Conservation (phyloP, 37 sponge, comb jelly and placozoan genomes). For the Beroe ovata region DNA sequence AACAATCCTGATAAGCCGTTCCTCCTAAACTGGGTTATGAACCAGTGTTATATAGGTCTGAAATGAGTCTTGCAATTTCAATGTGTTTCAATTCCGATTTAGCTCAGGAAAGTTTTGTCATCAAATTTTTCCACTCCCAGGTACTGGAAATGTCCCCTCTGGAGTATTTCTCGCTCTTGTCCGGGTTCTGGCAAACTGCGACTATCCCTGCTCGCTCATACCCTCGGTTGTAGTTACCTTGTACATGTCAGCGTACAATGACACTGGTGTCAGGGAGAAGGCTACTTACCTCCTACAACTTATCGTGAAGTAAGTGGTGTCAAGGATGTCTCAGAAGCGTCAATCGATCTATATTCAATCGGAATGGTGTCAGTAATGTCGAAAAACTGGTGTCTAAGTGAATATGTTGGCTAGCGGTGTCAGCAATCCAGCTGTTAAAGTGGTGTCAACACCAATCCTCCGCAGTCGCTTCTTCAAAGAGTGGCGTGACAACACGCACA, state of each 20-base stretch:
- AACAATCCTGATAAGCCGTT: slow-evolving; percentile 25
- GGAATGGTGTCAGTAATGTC: no score
- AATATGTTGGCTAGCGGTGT: no score
- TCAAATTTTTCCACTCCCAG: no score
- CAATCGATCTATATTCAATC: no score
- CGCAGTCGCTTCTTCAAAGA: slow-evolving; percentile 40
- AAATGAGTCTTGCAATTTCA: no score
- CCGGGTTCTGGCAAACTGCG: slow-evolving; percentile 7
- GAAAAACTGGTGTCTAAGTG: no score
- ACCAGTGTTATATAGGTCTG: slow-evolving; percentile 42
- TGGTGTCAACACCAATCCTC: no score
- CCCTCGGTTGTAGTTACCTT: neutral
- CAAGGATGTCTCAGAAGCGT: neutral
- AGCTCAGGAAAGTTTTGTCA: no score
- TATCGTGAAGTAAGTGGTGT: slow-evolving; percentile 6
- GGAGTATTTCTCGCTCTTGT: slow-evolving; percentile 9
- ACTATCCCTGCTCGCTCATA: slow-evolving; percentile 12
- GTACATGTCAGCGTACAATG: slow-evolving; percentile 34
- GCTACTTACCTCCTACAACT: slow-evolving; percentile 34
- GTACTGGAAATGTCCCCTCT: slow-evolving; percentile 5
- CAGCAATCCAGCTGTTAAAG: no score
- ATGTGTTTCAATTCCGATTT: no score
- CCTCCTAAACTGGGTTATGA: slow-evolving; percentile 57
- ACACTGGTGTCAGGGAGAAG: slow-evolving; percentile 29
- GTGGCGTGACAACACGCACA: slow-evolving; percentile 52